Evolutionary conservation across 2,113 vertebrate species (phyloP), one percentile per base, ranked within the genome.

Genomic region (Callipepla californica): DNA sequence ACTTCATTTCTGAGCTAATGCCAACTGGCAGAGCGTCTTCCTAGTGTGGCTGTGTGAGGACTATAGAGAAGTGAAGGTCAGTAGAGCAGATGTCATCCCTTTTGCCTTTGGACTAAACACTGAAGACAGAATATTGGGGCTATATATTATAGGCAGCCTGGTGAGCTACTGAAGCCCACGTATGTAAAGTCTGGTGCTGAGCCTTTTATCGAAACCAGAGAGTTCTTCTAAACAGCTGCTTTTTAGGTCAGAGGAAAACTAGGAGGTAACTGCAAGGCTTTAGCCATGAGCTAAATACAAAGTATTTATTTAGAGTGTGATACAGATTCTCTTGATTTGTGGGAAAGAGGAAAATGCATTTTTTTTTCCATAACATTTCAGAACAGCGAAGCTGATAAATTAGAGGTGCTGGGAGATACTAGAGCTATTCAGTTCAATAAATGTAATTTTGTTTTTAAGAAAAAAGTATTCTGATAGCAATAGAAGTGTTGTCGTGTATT

Each of bases 401-500:
- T 66, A 48, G 58, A 53, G 62, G 47, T 70, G 14, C 28, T 90
- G 50, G 68, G 47, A 86, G 85, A 40, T 85, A 23, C 8, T 48
- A 11, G 28, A 61, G 13, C 45, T 76, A 19, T 0, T 0, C 1
- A 2, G 10, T 80, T 91, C 50, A 80, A 26, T 85, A 22, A 3
- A 67, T 73, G 26, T 85, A 78, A 80, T 90, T 90, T 84, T 3
- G 14, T 83, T 93, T 92, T 80, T 17, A 86, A 72, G 72, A 83
- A 58, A 44, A 90, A 51, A 36, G 32, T 51, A 28, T 95, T 90
- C 38, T 55, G 67, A 3, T 23, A 74, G 63, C 51, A 44, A 70
- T 92, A 38, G 20, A 85, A 94, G 47, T 80, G 80, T 80, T 94
- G 90, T 95, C 86, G 74, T 51, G 13, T 51, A 16, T 51, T 13